Percentiles rank a stretch among this genome's conserved stretches.
These are phyloP conservation scores for Aphyosemion australe DNA, from an alignment of 2,113 vertebrate species.

Conservation along the genomic window DNA sequence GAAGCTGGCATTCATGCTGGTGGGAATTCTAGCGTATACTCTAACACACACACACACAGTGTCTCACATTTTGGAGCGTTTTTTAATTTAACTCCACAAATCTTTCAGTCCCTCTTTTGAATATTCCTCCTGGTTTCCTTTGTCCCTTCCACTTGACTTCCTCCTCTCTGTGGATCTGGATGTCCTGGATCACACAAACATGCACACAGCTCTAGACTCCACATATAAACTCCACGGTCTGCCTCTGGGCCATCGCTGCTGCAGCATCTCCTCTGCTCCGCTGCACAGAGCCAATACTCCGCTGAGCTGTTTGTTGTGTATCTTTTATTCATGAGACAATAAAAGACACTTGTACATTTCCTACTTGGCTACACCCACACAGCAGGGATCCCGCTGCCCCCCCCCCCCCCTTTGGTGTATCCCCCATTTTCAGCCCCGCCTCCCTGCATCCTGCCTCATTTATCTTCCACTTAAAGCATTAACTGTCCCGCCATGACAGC, in stretches of 20 bases:
- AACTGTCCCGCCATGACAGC: slow-evolving; percentile 45
- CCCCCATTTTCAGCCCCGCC: slow-evolving; percentile 8
- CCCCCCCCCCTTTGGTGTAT: slow-evolving; percentile 33
- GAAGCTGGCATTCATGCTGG: neutral
- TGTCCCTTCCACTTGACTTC: neutral
- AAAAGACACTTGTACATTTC: slow-evolving; percentile 54
- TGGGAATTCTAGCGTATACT: no score
- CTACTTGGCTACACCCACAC: slow-evolving; percentile 47
- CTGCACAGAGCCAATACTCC: slow-evolving; percentile 46
- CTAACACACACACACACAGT: no score
- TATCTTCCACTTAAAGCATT: slow-evolving; percentile 58
- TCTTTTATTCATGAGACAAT: slow-evolving; percentile 72
- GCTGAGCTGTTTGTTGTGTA: slow-evolving; percentile 61
- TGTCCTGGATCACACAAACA: slow-evolving; percentile 6
- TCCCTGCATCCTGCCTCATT: slow-evolving; percentile 47
- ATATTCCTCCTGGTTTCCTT: slow-evolving; percentile 1
- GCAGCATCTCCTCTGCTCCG: slow-evolving; percentile 13
- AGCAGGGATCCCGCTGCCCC: slow-evolving; percentile 40
- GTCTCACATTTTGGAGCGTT: no score
- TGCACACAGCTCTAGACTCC: slow-evolving; percentile 19
- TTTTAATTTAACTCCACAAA: neutral
- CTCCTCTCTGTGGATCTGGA: neutral
- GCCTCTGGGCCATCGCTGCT: slow-evolving; percentile 37
- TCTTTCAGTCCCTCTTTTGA: slow-evolving; percentile 7
- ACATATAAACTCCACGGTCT: slow-evolving; percentile 32